Conservation (phyloP, 30 jellyfish, hydroid and myxozoan species). For the Calvadosia cruxmelitensis region DNA sequence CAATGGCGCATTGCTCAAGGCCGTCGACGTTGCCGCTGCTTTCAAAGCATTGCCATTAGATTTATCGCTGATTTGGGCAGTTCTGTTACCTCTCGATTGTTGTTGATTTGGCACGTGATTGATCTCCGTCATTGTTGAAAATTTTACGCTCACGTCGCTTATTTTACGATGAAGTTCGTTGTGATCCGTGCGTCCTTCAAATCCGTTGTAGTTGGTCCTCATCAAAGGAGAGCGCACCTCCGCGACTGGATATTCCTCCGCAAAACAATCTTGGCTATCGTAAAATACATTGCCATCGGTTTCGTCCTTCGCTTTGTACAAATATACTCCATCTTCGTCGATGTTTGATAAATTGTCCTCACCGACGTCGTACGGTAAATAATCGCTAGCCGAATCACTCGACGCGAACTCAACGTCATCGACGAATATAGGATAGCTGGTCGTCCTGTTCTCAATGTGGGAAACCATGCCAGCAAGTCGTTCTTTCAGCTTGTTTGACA, state of each 20-base stretch:
- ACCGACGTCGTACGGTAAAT: neutral
- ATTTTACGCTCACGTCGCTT: neutral
- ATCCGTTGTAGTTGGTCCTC: neutral
- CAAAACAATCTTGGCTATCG: neutral
- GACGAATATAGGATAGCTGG: neutral
- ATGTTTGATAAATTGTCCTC: neutral
- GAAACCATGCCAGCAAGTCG: neutral
- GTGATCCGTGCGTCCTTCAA: neutral
- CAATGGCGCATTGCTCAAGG: constrained; percentile 1
- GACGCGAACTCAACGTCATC: neutral
- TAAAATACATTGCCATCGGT: neutral
- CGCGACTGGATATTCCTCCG: neutral
- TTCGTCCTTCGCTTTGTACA: neutral
- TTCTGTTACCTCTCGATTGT: neutral
- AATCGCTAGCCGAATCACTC: neutral
- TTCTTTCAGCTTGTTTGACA: too few species aligned
- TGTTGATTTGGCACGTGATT: neutral
- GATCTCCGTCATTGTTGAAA: neutral
- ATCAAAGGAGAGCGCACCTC: neutral
- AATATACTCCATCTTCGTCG: neutral
- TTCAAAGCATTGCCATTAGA: constrained; percentile 5
- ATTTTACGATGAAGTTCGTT: neutral
- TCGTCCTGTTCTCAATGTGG: neutral
- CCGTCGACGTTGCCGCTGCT: constrained; percentile 1
- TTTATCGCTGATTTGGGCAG: neutral